Conservation (phyloP, 2,888 invertebrate genomes). For the Mesorhabditis sp. region DNA sequence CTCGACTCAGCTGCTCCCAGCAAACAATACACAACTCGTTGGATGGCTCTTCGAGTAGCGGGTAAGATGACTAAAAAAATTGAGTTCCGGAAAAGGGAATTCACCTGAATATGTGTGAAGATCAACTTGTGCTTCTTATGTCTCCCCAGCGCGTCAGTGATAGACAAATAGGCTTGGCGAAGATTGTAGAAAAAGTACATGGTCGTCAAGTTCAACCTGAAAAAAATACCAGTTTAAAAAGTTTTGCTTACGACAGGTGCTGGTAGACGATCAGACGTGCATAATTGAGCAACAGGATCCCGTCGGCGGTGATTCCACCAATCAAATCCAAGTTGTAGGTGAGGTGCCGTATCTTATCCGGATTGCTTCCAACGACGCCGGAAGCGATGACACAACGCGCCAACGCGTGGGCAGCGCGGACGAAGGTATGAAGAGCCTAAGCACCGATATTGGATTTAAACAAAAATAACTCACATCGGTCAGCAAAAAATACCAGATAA, state of each 20-base stretch:
- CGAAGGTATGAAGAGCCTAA: slow-evolving; percentile 28
- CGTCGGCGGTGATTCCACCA: slow-evolving; percentile 21
- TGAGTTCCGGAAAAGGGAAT: slow-evolving; percentile 16
- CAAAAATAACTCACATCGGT: no score
- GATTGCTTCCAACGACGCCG: slow-evolving; percentile 21
- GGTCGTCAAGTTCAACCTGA: slow-evolving; percentile 34
- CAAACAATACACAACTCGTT: slow-evolving; percentile 19
- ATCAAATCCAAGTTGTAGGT: slow-evolving; percentile 34
- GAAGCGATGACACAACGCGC: slow-evolving; percentile 33
- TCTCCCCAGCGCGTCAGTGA: slow-evolving; percentile 19
- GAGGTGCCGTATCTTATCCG: slow-evolving; percentile 30
- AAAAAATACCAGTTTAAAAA: not conserved
- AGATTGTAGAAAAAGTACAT: slow-evolving; percentile 43
- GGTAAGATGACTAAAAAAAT: no score
- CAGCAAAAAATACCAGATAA: no score
- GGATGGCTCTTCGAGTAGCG: no score
- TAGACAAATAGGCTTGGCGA: slow-evolving; percentile 27
- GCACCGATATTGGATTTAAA: slow-evolving; percentile 8
- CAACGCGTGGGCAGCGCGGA: slow-evolving; percentile 30
- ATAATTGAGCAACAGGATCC: slow-evolving; percentile 27
- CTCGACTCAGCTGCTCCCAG: slow-evolving; percentile 33
- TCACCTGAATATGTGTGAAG: slow-evolving; percentile 28
- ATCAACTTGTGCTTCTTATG: slow-evolving; percentile 31
- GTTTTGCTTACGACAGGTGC: not conserved
- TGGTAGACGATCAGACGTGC: slow-evolving; percentile 5